phyloP scores from a whole-genome alignment of 23 tunicate genomes.

The Halocynthia aurantium region DNA sequence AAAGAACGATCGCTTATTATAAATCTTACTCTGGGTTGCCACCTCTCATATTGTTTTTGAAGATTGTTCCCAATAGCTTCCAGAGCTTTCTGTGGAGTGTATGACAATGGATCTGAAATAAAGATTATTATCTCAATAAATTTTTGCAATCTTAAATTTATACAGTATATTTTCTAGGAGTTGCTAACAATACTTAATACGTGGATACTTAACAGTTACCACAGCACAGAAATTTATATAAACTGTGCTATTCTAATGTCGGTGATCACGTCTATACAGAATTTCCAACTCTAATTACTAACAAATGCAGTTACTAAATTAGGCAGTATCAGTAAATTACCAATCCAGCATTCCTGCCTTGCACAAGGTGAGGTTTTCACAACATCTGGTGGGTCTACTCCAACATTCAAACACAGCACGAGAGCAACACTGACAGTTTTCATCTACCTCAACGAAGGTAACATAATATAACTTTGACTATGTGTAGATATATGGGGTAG shows the following conservation, averaged over 20 bases:
- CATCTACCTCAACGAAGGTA: slow-evolving; percentile 46
- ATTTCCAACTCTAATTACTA: background rate
- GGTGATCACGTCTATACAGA: background rate
- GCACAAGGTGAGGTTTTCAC: slow-evolving; percentile 94
- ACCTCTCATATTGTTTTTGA: slow-evolving; percentile 84
- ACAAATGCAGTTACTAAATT: background rate
- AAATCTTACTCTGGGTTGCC: slow-evolving; percentile 77
- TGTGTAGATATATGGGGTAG: background rate
- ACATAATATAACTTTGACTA: background rate
- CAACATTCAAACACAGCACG: slow-evolving; percentile 89
- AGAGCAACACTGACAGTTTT: slow-evolving; percentile 95
- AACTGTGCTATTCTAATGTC: background rate
- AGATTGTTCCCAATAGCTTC: slow-evolving; percentile 61
- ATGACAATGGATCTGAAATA: slow-evolving; percentile 43
- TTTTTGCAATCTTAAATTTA: too few species aligned
- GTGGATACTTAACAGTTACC: background rate
- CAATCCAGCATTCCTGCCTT: slow-evolving; percentile 94
- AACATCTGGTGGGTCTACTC: slow-evolving; percentile 97
- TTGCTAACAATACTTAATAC: too few species aligned
- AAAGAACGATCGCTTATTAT: too few species aligned
- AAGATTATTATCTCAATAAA: background rate
- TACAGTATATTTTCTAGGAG: too few species aligned
- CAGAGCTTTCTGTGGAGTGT: slow-evolving; percentile 86
- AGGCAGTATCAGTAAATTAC: slow-evolving; percentile 1
- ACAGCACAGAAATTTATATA: background rate